Evolutionary conservation across 2,113 vertebrate genomes (phyloP), one percentile per base, ranked within the genome.

Genomic region (Sinocyclocheilus maitianheensis): DNA sequence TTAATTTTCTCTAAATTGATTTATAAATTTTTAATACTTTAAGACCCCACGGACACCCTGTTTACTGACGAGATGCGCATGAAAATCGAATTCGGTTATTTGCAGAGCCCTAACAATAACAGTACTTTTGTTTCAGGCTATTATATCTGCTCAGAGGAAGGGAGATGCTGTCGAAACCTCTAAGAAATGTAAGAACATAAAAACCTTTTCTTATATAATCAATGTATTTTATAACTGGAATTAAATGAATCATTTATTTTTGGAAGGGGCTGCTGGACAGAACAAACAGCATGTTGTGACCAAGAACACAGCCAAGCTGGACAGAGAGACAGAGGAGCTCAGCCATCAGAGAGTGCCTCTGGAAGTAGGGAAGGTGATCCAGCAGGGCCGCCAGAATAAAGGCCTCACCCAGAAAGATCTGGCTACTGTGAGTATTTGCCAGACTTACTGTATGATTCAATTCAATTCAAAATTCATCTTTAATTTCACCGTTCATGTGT

Each of bases 241-340:
- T 53, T 14, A 53, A 53, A 53, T 3, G 51, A 53, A 14, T 14
- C 3, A 3, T 53, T 53, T 14, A 1, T 53, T 14, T 14, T 53
- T 53, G 1, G 51, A 53, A 99, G 98, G 98, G 98, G 94, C 97
- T 7, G 97, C 98, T 1, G 98, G 98, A 84, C 98, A 99, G 88
- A 99, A 99, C 91, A 98, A 97, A 77, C 98, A 99, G 93, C 97
- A 99, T 84, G 93, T 97, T 0, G 97, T 99, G 90, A 97, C 97
- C 46, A 98, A 98, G 93, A 99, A 99, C 93, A 99, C 97, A 0
- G 97, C 98, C 80, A 99, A 99, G 91, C 94, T 99, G 48, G 97
- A 99, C 94, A 94, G 97, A 0, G 98, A 99, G 90, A 98, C 98
- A 0, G 97, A 99, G 89, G 97, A 99, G 90, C 94, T 99, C 24